Evolutionary conservation across 2,888 invertebrate genomes (phyloP), one percentile per base, ranked within the genome.

Genomic region (Tryphoninae sp.): DNA sequence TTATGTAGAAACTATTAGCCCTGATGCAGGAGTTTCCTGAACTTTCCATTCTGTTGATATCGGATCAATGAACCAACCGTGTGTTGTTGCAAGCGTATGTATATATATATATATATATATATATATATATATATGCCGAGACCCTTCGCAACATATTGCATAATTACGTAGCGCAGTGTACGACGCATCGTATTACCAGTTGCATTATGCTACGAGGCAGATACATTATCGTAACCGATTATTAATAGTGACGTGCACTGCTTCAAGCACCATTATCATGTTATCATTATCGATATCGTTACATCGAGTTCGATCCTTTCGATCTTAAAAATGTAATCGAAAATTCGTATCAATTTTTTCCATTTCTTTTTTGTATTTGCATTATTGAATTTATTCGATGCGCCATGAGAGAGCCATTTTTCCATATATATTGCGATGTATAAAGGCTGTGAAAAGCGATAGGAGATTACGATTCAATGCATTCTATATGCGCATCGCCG

Each of bases 51-150:
- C 75, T 40, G 42, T 51, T 26, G 19, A 67, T 19, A 65, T 65
- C 69, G 69, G 80, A 80, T 75, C 80, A 80, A 80, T 71, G 75
- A 75, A 80, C 80, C 71, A 71, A 75, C 71, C 23, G 59, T 40
- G 23, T n/a, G 65, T 53, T 64, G 45, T 45, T 45, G 2, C 45
- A 45, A 1, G 45, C 11, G 13, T 3, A 13, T 49, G 23, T 51
- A 22, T 13, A 19, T 1, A 4, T 45, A 9, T n/a, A 45, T 22
- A 9, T 42, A 23, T 61, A 33, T 9, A 69, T 4, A 11, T n/a
- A 6, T 23, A 19, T 49, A 26, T 9, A 11, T 22, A 11, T 23
- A 19, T 61, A 26, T 45, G 33, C 58, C 22, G 51, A 55, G 64
- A 64, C 49, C 19, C 45, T 55, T 64, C 42, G 8, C 19, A 40